Percentiles rank a stretch among this genome's conserved stretches.
phyloP scores from a whole-genome alignment of 2,797 vertebrate species.

The Falco berigora region DNA sequence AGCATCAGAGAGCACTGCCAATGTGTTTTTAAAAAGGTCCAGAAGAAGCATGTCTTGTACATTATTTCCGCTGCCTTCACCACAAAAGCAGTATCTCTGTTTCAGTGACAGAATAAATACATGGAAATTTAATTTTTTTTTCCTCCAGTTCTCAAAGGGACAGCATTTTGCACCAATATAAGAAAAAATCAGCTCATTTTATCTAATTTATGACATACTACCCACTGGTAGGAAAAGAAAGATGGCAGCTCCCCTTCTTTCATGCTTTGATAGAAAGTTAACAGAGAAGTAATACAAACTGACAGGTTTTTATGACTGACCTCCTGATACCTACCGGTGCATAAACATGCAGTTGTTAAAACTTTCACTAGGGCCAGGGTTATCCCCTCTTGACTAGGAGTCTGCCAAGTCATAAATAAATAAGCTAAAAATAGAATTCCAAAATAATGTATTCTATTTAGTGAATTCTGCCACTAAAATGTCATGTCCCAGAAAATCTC shows the following conservation, averaged over 20 bases:
- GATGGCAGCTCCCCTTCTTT: conserved; percentile 1
- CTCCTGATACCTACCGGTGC: conserved; percentile 43
- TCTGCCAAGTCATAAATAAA: conserved; percentile 35
- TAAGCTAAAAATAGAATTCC: conserved; percentile 25
- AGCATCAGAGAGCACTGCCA: background rate
- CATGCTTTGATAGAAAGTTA: conserved; percentile 29
- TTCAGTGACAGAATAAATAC: background rate
- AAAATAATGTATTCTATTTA: conserved; percentile 14
- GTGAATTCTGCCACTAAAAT: background rate
- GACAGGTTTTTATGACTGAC: conserved; percentile 58
- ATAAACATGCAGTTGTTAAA: conserved; percentile 53
- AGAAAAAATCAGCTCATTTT: background rate
- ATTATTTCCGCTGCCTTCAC: background rate
- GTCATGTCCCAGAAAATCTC: background rate
- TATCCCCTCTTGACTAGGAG: conserved; percentile 43
- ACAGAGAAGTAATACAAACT: conserved; percentile 48
- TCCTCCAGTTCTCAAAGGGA: background rate
- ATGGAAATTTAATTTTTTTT: background rate
- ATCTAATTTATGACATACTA: background rate
- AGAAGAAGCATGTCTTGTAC: background rate
- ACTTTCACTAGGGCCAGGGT: conserved; percentile 8
- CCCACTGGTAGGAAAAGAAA: background rate
- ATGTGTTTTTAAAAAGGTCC: background rate
- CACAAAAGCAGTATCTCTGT: background rate
- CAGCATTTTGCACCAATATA: background rate